Evolutionary conservation across 2,797 vertebrate species (phyloP), one percentile per base, ranked within the genome.

Genomic region (Harpagifer antarcticus): DNA sequence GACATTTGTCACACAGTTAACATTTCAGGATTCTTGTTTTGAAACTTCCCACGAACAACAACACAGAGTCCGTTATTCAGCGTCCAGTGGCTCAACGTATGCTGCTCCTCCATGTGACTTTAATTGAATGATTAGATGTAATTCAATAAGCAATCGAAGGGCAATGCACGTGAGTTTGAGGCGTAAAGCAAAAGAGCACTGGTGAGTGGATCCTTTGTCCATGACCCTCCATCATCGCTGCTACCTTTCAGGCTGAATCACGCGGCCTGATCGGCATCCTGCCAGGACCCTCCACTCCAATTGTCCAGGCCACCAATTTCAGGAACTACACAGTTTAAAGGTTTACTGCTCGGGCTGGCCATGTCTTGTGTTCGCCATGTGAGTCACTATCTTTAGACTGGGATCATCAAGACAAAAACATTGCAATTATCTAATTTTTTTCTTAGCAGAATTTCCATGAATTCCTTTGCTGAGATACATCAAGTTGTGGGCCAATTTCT

Each of bases 111-210:
- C 94, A 94, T 95, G 95, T 95, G 95, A 95, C 92, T 94, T 90
- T 94, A 95, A 95, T 95, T 95, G 94, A 93, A 67, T 85, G 92
- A 94, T 94, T 95, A 93, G 86, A 74, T 68, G 79, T 95, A 95
- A 95, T 93, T 95, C 88, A 95, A 95, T 95, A 93, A 95, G 90
- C 87, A 83, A 93, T 91, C 79, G 90, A 90, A 93, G 93, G 91
- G 80, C 88, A 85, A 76, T 86, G 91, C 83, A 87, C 92, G 89
- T 94, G 93, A 93, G 92, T 90, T 86, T 86, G 86, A 92, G 92
- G 93, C 91, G 85, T 94, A 94, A 93, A 94, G 91, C 86, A 91
- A 93, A 94, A 94, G 92, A 89, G 81, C 74, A 70, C 74, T 84
- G 68, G 72, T 94, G 90, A 94, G 91, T 91, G 89, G 82, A 52